Conservation (phyloP, 1,140 invertebrate species). For the Anastatus disparis region DNA sequence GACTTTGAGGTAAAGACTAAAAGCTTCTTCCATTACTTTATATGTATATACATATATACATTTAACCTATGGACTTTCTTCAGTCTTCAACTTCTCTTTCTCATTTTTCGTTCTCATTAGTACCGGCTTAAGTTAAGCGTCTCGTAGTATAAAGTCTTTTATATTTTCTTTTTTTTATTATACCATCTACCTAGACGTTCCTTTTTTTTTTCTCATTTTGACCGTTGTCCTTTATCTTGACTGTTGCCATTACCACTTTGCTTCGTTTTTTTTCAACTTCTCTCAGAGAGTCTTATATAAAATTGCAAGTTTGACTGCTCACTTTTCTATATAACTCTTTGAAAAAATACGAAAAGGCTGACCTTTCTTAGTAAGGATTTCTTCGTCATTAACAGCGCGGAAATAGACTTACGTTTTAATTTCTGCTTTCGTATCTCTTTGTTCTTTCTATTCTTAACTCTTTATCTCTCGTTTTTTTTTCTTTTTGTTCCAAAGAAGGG, state of each 20-base stretch:
- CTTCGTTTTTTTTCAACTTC: no score
- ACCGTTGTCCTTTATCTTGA: constrained; percentile 39
- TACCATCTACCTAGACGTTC: no score
- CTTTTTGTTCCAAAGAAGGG: no score
- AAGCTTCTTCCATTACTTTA: constrained; percentile 57
- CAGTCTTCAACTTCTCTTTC: constrained; percentile 35
- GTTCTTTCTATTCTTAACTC: constrained; percentile 35
- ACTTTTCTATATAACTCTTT: constrained; percentile 19
- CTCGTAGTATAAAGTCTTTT: constrained; percentile 34
- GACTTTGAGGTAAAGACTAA: constrained; percentile 55
- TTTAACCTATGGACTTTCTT: not conserved
- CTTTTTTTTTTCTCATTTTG: no score
- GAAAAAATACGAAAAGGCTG: not conserved
- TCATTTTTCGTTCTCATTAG: constrained; percentile 55
- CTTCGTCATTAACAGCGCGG: constrained; percentile 37
- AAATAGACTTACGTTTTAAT: constrained; percentile 15
- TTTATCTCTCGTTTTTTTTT: constrained; percentile 9
- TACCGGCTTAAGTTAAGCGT: constrained; percentile 58
- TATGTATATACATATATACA: no score
- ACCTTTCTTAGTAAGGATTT: constrained; percentile 17
- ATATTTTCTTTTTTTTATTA: no score
- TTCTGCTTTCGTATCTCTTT: not conserved
- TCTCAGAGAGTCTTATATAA: not conserved
- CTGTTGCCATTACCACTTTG: constrained; percentile 12
- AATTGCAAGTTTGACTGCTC: not conserved